Evolutionary conservation across 1,140 invertebrate genomes (phyloP).

Genomic region (Alviniconcha marisindica): DNA sequence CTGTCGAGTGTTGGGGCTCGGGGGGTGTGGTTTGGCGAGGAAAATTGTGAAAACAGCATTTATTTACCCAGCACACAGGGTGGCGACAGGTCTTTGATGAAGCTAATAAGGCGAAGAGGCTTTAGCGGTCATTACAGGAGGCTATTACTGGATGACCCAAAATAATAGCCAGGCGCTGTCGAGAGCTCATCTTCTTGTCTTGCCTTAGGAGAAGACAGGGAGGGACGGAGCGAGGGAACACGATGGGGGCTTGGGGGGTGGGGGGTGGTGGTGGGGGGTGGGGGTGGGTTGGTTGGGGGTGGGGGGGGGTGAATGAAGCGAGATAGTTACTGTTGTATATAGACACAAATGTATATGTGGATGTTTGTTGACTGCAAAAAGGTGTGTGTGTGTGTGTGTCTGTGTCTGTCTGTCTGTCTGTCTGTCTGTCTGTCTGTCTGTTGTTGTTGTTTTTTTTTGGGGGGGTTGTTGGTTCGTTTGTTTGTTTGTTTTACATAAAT

Average conservation of each 20-base stretch:
- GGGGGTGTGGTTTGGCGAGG: background rate
- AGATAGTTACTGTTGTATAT: no score
- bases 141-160: constrained; percentile 28
- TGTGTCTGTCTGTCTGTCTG: no score
- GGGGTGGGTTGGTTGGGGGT: background rate
- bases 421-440: no score
- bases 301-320: no score
- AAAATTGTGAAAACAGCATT: constrained; percentile 33
- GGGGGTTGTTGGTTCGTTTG: no score
- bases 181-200: constrained; percentile 29
- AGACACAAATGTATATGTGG: no score
- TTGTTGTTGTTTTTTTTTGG: no score
- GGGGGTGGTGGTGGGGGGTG: background rate
- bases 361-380: no score
- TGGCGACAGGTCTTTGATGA: constrained; percentile 24
- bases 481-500: no score
- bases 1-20: background rate
- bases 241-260: no score
- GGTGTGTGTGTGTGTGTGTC: no score
- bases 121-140: constrained; percentile 29
- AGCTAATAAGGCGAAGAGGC: constrained; percentile 27
- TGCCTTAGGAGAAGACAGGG: background rate
- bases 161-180: constrained; percentile 20
- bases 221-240: no score
- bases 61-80: constrained; percentile 10